Percentiles rank a stretch among this genome's conserved stretches.
Conservation (phyloP, 1,140 invertebrate genomes). For the Armadillidium nasatum region DNA sequence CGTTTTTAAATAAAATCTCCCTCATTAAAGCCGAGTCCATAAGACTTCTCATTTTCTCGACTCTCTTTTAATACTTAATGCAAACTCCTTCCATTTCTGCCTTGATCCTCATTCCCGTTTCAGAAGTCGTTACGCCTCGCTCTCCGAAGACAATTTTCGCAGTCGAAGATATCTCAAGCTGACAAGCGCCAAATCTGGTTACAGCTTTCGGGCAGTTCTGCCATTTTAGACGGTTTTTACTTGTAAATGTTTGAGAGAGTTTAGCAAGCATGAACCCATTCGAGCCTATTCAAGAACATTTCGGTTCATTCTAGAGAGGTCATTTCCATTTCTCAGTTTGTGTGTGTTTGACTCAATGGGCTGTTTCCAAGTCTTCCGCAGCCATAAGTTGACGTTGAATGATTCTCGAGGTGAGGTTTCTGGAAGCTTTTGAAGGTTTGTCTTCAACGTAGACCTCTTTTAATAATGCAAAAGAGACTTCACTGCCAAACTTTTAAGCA, state of each 20-base stretch:
- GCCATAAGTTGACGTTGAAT: neutral
- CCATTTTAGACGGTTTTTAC: neutral
- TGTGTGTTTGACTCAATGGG: slow-evolving; percentile 3
- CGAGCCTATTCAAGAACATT: neutral
- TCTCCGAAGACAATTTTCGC: neutral
- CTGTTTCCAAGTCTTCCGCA: neutral
- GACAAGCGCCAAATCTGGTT: slow-evolving; percentile 4
- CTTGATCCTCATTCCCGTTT: neutral
- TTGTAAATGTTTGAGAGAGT: slow-evolving; percentile 4
- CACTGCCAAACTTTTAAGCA: neutral
- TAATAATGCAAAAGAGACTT: neutral
- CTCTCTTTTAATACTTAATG: neutral
- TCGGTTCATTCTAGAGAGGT: slow-evolving; percentile 1
- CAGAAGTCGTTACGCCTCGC: neutral
- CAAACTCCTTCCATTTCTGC: neutral
- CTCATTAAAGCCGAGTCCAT: slow-evolving; percentile 7
- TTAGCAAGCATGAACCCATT: neutral
- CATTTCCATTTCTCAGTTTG: neutral
- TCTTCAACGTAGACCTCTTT: neutral
- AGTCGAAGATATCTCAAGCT: neutral
- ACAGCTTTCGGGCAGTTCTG: neutral
- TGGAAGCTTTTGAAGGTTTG: neutral
- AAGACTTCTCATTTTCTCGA: neutral
- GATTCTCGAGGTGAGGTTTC: neutral
- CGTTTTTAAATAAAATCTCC: neutral